These are phyloP conservation scores for Pilophorus perplexus DNA, from an alignment of 2,888 invertebrate genomes.

Conservation along the genomic window DNA sequence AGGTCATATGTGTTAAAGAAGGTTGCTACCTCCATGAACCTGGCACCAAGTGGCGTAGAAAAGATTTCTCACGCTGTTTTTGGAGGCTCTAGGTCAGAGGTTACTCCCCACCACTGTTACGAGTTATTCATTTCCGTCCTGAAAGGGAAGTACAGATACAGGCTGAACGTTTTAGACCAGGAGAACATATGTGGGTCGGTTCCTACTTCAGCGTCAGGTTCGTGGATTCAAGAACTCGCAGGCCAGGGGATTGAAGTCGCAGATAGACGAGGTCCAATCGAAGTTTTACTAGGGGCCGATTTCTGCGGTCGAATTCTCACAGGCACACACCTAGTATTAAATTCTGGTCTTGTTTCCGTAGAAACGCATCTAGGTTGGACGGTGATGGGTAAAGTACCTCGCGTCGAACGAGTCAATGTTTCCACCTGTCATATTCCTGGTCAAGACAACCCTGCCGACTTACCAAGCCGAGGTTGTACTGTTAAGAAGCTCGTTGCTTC, in stretches of 20 bases:
- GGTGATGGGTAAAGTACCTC: conserved; percentile 15
- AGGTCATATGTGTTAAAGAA: conserved; percentile 7
- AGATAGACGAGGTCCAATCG: conserved; percentile 10
- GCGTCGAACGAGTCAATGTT: background rate
- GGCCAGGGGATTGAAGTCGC: background rate
- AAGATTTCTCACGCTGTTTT: conserved; percentile 17
- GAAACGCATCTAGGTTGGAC: conserved; percentile 12
- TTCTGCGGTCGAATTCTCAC: conserved; percentile 3
- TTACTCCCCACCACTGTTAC: background rate
- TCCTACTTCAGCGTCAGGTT: conserved; percentile 1
- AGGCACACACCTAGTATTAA: background rate
- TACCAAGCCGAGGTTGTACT: too few species aligned
- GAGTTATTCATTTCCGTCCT: background rate
- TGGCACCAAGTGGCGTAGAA: background rate
- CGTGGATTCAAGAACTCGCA: conserved; percentile 2
- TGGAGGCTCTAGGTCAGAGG: background rate
- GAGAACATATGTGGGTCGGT: conserved; percentile 1
- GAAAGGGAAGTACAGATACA: background rate
- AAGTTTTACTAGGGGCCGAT: conserved; percentile 14
- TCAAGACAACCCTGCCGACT: background rate
- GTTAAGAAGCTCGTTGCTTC: background rate
- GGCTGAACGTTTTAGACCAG: conserved; percentile 4
- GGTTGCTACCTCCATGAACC: background rate
- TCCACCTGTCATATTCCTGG: conserved; percentile 9
- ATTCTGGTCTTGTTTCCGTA: conserved; percentile 5